Base-by-base conservation (phyloP, 2,113 vertebrate genomes). In the Labrus mixtus region DNA sequence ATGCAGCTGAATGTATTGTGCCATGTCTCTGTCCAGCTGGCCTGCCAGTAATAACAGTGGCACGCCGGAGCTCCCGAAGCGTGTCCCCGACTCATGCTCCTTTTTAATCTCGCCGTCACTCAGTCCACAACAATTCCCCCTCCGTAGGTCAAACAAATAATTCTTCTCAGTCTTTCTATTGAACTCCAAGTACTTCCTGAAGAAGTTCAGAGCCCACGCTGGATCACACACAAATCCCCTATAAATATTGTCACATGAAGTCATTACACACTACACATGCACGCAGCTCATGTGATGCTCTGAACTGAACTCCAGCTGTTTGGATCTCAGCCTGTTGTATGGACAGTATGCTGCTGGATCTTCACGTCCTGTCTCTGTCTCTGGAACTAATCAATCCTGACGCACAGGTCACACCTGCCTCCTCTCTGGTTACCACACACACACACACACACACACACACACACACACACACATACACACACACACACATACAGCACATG, bases 301-400 rank as follows among this genome's bases (percentile, higher is more conserved):
- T 93, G 84, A 94, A 91, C 93, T 91, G 86, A 94, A 92, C 91
- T 91, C 89, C 93, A 94, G 90, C 93, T 96, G 94, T 91, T 90
- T 89, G 80, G 70, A 95, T 86, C 85, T 89, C 89, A 81, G 76
- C 84, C 93, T 89, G 81, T 91, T 93, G 86, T 92, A 95, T 95
- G 92, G 92, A 94, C 87, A 90, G 91, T 48, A 65, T 71, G 77
- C 78, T 86, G 86, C 91, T 94, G 94, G 91, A 93, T 93, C 84
- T 80, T 90, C 92, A 92, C 88, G 93, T 86, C 89, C 84, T 85
- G 75, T 68, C 89, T 78, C 84, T 48, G 69, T 64, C 67, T 64
- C 83, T 91, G 90, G 90, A 92, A 95, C 91, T 87, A 95, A 95
- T 95, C 91, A 92, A 93, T 88, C 72, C 37, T 66, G 74, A 86